phyloP scores from a whole-genome alignment of 2,797 vertebrate genomes.

The Sebastiscus albofasciatus region DNA sequence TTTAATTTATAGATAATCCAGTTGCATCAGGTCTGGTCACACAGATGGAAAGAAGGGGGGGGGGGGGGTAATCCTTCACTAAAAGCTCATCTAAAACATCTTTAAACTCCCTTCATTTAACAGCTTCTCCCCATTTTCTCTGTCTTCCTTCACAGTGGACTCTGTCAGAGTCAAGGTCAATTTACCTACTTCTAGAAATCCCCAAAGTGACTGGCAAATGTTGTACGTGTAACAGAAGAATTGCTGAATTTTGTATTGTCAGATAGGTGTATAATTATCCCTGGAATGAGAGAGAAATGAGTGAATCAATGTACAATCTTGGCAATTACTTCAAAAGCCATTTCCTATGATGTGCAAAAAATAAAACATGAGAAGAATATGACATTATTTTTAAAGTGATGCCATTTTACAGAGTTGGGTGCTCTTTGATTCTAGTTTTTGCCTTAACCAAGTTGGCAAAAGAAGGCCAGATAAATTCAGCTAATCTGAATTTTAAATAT shows the following conservation, averaged over 20 bases:
- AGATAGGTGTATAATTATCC: background rate
- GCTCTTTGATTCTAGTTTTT: conserved; percentile 34
- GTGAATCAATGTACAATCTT: conserved; percentile 7
- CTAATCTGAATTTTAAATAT: background rate
- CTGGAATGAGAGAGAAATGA: background rate
- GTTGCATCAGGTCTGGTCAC: conserved; percentile 75
- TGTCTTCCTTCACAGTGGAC: conserved; percentile 61
- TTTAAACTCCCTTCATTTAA: conserved; percentile 53
- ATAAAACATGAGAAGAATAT: conserved; percentile 16
- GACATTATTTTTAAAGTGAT: background rate
- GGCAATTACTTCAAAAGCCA: background rate
- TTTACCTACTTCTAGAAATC: conserved; percentile 20
- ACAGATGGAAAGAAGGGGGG: conserved; percentile 54
- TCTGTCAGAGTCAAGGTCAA: conserved; percentile 44
- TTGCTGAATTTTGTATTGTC: background rate
- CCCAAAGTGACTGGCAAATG: background rate
- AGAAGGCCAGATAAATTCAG: background rate
- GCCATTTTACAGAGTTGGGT: conserved; percentile 20
- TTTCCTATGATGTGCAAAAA: conserved; percentile 20
- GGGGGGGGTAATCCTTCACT: conserved; percentile 63
- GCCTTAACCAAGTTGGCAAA: background rate
- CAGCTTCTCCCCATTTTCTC: conserved; percentile 15
- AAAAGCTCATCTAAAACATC: conserved; percentile 41
- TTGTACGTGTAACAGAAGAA: conserved; percentile 23
- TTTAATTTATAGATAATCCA: conserved; percentile 80